These are phyloP conservation scores for Trisateles emortualis DNA, from an alignment of 2,888 invertebrate species.

Conservation along the genomic window DNA sequence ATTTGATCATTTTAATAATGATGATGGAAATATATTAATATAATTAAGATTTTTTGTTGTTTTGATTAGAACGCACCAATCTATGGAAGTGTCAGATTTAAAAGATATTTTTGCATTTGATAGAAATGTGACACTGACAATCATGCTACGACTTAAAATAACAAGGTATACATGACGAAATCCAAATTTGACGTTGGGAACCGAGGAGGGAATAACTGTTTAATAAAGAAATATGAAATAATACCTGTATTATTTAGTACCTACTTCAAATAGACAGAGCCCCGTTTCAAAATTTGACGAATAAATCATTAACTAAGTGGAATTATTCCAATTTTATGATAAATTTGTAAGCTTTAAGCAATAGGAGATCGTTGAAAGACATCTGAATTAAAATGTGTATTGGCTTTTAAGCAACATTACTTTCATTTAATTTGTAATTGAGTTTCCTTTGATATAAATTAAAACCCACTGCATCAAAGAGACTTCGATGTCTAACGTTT, in stretches of 20 bases:
- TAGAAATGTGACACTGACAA: no score
- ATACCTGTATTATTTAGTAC: not conserved
- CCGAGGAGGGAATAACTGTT: no score
- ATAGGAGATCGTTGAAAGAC: not conserved
- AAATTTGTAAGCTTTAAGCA: not conserved
- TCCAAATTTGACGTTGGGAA: no score
- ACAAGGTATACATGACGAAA: no score
- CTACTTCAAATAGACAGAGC: not conserved
- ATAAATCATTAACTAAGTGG: not conserved
- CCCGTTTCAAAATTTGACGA: not conserved
- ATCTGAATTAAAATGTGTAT: constrained; percentile 10
- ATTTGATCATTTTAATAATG: not conserved
- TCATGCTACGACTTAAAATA: no score
- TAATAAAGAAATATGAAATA: not conserved
- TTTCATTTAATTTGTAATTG: constrained; percentile 14
- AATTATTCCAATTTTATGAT: constrained; percentile 5
- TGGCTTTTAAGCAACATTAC: constrained; percentile 5
- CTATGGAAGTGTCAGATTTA: no score
- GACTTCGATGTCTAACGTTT: constrained; percentile 36
- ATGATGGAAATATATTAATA: no score
- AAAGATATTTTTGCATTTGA: no score
- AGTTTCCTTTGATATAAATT: constrained; percentile 21
- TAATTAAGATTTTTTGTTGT: no score
- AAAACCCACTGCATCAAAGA: constrained; percentile 33
- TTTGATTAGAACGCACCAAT: no score